Conservation (phyloP, 2,797 vertebrate species). For the Oreochromis mossambicus region DNA sequence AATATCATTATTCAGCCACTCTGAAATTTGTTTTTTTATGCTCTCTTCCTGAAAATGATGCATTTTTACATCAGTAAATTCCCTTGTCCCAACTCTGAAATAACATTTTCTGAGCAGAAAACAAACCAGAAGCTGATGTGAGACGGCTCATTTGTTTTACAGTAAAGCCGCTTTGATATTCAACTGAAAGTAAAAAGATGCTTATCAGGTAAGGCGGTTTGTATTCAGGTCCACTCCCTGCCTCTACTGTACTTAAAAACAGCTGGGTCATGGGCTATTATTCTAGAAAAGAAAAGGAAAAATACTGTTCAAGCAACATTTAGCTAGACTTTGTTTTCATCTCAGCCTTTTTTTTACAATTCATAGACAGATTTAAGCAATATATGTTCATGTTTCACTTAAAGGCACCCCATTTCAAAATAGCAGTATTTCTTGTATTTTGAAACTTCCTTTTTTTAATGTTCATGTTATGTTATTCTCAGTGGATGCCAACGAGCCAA, state of each 20-base stretch:
- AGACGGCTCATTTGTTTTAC: not conserved
- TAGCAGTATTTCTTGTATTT: not conserved
- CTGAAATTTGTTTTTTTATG: not conserved
- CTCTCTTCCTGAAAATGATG: not conserved
- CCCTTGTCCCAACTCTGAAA: not conserved
- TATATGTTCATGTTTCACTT: not conserved
- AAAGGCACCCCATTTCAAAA: not conserved
- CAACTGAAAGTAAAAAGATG: not conserved
- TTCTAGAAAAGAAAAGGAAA: not conserved
- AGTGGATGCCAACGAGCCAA: not conserved
- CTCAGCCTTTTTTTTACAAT: not conserved
- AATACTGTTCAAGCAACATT: not conserved
- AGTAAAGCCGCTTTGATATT: not conserved
- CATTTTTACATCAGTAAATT: not conserved
- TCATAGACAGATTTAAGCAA: not conserved
- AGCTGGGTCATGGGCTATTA: not conserved
- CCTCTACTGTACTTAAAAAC: not conserved
- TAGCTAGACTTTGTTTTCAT: not conserved
- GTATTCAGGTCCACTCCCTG: not conserved
- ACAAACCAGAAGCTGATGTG: not conserved
- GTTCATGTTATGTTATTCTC: not conserved
- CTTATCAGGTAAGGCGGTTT: not conserved
- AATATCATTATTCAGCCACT: not conserved
- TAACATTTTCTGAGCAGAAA: not conserved
- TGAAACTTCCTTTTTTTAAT: not conserved